Conservation (phyloP, 2,797 vertebrate genomes). For the Falco rusticolus region DNA sequence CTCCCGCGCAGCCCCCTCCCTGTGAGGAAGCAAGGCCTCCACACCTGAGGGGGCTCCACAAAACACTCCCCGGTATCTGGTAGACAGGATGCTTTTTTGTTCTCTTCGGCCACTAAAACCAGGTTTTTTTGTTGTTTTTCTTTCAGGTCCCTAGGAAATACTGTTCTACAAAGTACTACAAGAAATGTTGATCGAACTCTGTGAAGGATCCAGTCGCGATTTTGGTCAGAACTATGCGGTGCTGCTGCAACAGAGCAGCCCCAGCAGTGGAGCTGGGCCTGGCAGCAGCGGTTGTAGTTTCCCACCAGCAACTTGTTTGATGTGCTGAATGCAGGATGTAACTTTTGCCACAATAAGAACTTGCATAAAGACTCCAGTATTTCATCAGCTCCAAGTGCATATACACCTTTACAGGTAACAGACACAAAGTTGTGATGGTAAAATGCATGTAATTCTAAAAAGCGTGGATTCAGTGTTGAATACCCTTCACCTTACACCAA, state of each 20-base stretch:
- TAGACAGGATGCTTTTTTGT: too few relatives aligned
- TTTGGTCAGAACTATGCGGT: fast-evolving
- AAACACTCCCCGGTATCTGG: not conserved
- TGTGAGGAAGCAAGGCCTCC: too few relatives aligned
- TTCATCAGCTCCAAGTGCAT: not conserved
- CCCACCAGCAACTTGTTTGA: not conserved
- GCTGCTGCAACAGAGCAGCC: not conserved
- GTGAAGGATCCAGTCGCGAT: not conserved
- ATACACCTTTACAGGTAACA: not conserved
- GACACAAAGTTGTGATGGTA: not conserved
- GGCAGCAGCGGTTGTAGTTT: not conserved
- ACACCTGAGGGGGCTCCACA: not conserved
- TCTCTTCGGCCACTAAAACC: not conserved
- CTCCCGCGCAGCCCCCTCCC: too few relatives aligned
- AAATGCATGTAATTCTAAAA: not conserved
- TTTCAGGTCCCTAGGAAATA: not conserved
- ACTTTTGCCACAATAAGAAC: not conserved
- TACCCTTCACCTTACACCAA: not conserved
- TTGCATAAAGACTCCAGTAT: not conserved
- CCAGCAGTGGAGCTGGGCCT: fast-evolving
- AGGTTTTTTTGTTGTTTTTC: too few relatives aligned
- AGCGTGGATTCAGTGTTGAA: not conserved
- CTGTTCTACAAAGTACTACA: not conserved
- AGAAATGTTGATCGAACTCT: not conserved
- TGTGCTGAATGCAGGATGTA: not conserved